Evolutionary conservation across 1,140 invertebrate genomes (phyloP).

Genomic region (Drosophila athabasca): DNA sequence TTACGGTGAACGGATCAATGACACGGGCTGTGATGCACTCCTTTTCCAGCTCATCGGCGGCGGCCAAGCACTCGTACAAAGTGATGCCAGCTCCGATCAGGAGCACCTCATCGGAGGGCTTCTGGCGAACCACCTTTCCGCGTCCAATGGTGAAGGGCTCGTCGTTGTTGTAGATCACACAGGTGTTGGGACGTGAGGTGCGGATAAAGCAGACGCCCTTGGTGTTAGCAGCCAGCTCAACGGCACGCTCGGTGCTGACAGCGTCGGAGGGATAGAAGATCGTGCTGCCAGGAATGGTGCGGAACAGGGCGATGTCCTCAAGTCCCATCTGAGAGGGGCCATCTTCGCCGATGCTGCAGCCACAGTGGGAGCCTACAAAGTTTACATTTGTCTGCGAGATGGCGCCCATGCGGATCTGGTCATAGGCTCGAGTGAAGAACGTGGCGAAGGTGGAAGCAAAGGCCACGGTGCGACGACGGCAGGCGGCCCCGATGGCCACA

Average conservation of each 20-base stretch:
- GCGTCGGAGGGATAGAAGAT: slow-evolving; percentile 99
- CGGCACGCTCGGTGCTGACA: slow-evolving; percentile 95
- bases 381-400: slow-evolving; percentile 99
- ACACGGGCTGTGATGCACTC: slow-evolving; percentile 90
- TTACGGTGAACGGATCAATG: slow-evolving; percentile 97
- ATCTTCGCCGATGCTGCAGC: slow-evolving; percentile 98
- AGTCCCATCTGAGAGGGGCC: slow-evolving; percentile 99
- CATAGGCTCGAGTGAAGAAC: slow-evolving; percentile 98
- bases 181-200: slow-evolving; percentile 95
- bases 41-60: slow-evolving; percentile 90
- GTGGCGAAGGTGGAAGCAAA: slow-evolving; percentile 99
- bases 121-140: slow-evolving; percentile 91
- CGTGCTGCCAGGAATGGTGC: slow-evolving; percentile 94
- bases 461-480: slow-evolving; percentile 93
- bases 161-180: slow-evolving; percentile 94
- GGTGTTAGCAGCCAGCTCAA: slow-evolving; percentile 98
- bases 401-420: slow-evolving; percentile 99
- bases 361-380: slow-evolving; percentile 97
- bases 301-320: slow-evolving; percentile 98
- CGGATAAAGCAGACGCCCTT: slow-evolving; percentile 98
- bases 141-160: slow-evolving; percentile 92
- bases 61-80: slow-evolving; percentile 94
- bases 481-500: slow-evolving; percentile 96
- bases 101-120: slow-evolving; percentile 90
- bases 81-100: slow-evolving; percentile 97